Conservation (phyloP, 2,113 vertebrate genomes). For the Semnornis frantzii region DNA sequence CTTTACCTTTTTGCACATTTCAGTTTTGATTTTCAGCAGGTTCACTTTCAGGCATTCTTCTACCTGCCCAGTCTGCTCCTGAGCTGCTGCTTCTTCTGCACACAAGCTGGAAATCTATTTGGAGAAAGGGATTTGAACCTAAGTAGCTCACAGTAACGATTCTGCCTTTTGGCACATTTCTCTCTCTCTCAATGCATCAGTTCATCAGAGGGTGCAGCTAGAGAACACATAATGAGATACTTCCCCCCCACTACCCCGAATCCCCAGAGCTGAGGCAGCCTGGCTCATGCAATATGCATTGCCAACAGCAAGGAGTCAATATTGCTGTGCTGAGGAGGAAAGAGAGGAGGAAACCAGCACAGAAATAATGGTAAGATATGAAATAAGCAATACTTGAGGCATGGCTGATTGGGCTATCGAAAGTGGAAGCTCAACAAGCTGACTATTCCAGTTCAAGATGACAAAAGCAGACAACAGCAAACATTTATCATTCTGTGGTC, state of each 20-base stretch:
- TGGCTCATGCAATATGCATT: background rate
- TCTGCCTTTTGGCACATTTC: background rate
- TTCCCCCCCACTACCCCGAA: background rate
- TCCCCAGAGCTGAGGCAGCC: background rate
- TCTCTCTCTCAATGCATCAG: background rate
- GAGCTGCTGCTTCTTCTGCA: slow-evolving; percentile 94
- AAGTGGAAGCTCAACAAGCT: background rate
- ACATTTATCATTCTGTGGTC: background rate
- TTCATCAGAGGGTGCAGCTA: background rate
- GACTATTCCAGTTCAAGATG: background rate
- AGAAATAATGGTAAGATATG: background rate
- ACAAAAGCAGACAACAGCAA: background rate
- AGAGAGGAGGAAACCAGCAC: background rate
- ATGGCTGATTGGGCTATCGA: background rate
- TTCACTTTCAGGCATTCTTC: slow-evolving; percentile 98
- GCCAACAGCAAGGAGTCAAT: background rate
- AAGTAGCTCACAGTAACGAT: background rate
- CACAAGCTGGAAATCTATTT: slow-evolving; percentile 90
- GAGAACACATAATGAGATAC: background rate
- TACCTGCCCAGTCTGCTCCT: slow-evolving; percentile 97
- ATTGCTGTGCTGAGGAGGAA: background rate
- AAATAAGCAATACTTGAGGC: background rate
- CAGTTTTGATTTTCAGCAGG: slow-evolving; percentile 91
- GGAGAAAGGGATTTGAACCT: background rate
- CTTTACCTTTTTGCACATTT: slow-evolving; percentile 92